These are phyloP conservation scores for Paraplagusia blochii DNA, from an alignment of 2,113 vertebrate genomes.

Conservation along the genomic window DNA sequence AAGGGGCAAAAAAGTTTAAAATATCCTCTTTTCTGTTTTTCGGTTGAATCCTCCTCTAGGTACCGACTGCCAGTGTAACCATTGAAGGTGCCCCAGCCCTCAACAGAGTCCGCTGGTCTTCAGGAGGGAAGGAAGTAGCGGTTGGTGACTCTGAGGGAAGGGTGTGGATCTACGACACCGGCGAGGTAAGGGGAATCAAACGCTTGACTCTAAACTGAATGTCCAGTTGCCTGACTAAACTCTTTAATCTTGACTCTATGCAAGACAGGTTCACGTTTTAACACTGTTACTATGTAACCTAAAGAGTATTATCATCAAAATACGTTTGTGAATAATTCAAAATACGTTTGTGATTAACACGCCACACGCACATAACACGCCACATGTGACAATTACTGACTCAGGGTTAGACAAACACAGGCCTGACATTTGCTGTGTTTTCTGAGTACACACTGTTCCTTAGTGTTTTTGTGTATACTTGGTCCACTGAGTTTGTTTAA, in stretches of 20 bases:
- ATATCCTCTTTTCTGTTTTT: neutral
- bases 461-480: conserved; percentile 19
- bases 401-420: neutral
- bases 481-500: conserved; percentile 14
- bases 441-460: neutral
- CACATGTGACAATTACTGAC: too few relatives aligned
- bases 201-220: too few relatives aligned
- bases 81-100: conserved; percentile 93
- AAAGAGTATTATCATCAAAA: too few relatives aligned
- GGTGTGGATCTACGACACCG: conserved; percentile 96
- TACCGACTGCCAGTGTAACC: conserved; percentile 92
- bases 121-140: conserved; percentile 92
- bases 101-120: conserved; percentile 93
- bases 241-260: too few relatives aligned
- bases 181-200: conserved; percentile 93
- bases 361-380: too few relatives aligned
- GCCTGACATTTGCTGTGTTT: neutral
- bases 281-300: too few relatives aligned
- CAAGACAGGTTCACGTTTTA: too few relatives aligned
- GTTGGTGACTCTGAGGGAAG: conserved; percentile 96
- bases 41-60: conserved; percentile 70
- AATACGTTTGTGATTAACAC: too few relatives aligned
- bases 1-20: too few relatives aligned
- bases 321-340: too few relatives aligned
- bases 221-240: too few relatives aligned